Base-by-base conservation (phyloP, 2,888 invertebrate species). In the Protonemura montana region DNA sequence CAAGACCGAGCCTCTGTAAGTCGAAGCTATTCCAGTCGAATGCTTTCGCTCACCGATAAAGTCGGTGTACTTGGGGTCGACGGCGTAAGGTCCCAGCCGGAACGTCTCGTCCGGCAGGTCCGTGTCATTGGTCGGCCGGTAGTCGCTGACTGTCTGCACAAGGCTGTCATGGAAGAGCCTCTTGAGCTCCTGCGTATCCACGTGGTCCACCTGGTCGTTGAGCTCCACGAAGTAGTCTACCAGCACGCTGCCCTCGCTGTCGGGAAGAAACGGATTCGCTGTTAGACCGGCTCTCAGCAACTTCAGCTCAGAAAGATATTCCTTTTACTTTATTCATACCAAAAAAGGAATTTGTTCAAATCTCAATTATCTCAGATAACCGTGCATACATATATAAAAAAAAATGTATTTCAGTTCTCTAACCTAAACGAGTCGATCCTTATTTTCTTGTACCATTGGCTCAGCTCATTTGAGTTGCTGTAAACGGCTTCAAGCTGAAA, bases 181-280 rank as follows among this genome's bases (percentile, higher is more conserved):
- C 89, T 95, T 96, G 85, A 97, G 93, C 90, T 96, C 95, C 87
- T 93, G 90, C 0, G 96, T 96, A 89, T 96, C 94, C 25, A 96
- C 93, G 89, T 93, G 94, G 86, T 94, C 93, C 78, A 94, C 94
- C 1, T 97, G 93, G 89, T 97, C 95, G 88, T 95, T 95, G 87
- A 98, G 91, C 91, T 97, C 97, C 25, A 98, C 95, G 89, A 97
- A 95, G 90, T 97, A 98, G 91, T 98, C 98, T 21, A 97, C 97
- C 25, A 98, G 92, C 82, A 98, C 95, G 89, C 97, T 97, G 86
- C 97, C 97, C 90, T 96, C 94, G 90, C 95, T 97, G 90, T 87
- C 92, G 90, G 86, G 87, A n/a, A n/a, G n/a, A n/a, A n/a, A n/a
- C n/a, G n/a, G n/a, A n/a, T n/a, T n/a, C n/a, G 85, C 86, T 3